phyloP scores from a whole-genome alignment of 1,140 invertebrate species.

The Lanistes nyassanus region DNA sequence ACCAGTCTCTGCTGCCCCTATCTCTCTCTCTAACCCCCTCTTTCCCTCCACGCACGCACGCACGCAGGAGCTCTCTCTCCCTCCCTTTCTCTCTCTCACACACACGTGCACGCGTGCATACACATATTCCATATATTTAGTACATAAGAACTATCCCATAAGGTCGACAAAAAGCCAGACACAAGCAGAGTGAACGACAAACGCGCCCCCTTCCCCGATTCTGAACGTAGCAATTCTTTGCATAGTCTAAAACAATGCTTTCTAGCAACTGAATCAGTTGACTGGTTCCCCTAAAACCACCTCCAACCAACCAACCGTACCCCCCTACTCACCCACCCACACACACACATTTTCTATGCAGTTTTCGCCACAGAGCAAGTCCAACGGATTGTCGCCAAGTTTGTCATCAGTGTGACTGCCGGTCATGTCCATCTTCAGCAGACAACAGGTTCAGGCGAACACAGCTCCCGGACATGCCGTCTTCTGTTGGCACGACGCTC shows the following conservation, averaged over 20 bases:
- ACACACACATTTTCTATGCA: not conserved
- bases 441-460: slow-evolving; percentile 16
- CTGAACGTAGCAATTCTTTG: not conserved
- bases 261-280: too few species aligned
- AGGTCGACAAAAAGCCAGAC: not conserved
- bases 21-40: slow-evolving; percentile 18
- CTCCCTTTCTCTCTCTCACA: too few species aligned
- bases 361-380: not conserved
- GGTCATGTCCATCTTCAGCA: slow-evolving; percentile 10
- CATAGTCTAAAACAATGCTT: not conserved
- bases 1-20: slow-evolving; percentile 12
- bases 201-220: too few species aligned
- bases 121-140: not conserved
- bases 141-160: not conserved
- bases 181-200: not conserved
- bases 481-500: slow-evolving; percentile 10
- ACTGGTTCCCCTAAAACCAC: not conserved
- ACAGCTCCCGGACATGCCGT: slow-evolving; percentile 15
- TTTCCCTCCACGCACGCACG: not conserved
- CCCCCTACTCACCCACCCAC: not conserved
- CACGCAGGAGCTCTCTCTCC: too few species aligned
- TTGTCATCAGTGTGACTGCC: not conserved
- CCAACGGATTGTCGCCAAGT: not conserved
- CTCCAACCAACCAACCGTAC: not conserved
- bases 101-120: not conserved